Evolutionary conservation across 2,888 invertebrate species (phyloP), one percentile per base, ranked within the genome.

Genomic region (Cartodere bifasciata): DNA sequence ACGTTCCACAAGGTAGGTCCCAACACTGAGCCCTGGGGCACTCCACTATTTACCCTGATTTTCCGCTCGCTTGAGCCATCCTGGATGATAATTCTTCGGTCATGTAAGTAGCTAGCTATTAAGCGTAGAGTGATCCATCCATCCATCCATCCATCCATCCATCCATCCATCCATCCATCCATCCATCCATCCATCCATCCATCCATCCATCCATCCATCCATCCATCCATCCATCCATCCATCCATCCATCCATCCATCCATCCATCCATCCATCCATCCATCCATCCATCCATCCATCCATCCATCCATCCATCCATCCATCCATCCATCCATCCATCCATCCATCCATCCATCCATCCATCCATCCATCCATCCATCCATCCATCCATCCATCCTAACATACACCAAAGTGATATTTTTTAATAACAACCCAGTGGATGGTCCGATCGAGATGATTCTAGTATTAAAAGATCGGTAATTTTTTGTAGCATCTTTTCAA

Each of bases 21-120:
- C 6, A 31, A 22, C 4, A 38, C 38, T 12, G 38, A 36, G 2
- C 38, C 38, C 31, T 39, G 36, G 7, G 39, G 34, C 2, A 40
- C 38, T 10, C 36, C 37, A 11, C 16, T 29, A 2, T 29, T 16
- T n/a, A n/a, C n/a, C n/a, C n/a, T n/a, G 2, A 28, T 10, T 4
- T 4, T 12, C 9, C 16, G 12, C 3, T 10, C 11, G 4, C 7
- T 13, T 13, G 2, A 7, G 3, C 26, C 15, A 9, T 7, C 13
- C 4, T 11, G 14, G 12, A 33, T n/a, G n/a, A n/a, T n/a, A n/a
- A n/a, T 11, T 9, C 7, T 9, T 13, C 36, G 15, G 11, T 16
- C 13, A 13, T 16, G 15, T 11, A 36, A 26, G 21, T 34, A 33
- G 3, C 13, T n/a, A 12, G 17, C n/a, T 11, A 37, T 25, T 4